Percentiles rank a stretch among this genome's conserved stretches.
These are phyloP conservation scores for Polydrusus pterygomalis DNA, from an alignment of 2,888 invertebrate genomes.

Conservation along the genomic window DNA sequence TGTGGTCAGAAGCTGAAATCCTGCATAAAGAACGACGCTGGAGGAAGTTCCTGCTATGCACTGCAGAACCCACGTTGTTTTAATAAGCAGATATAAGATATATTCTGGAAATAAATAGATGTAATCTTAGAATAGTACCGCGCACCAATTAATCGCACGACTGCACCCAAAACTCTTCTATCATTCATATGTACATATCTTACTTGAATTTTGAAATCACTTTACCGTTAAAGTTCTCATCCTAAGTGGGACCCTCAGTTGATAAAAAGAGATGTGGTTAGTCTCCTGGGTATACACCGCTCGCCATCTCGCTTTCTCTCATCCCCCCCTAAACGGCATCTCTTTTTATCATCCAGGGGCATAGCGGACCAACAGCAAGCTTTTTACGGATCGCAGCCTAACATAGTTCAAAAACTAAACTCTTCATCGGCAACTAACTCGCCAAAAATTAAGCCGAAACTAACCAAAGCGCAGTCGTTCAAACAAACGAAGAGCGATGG, in stretches of 20 bases:
- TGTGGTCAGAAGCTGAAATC: too few species aligned
- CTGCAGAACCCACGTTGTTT: too few species aligned
- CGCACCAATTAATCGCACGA: too few species aligned
- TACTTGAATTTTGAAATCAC: not conserved
- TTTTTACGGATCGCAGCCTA: slow-evolving; percentile 72
- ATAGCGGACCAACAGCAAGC: slow-evolving; percentile 62
- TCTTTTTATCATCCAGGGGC: slow-evolving; percentile 68
- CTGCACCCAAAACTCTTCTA: too few species aligned
- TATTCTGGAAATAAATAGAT: too few species aligned
- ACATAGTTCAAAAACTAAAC: slow-evolving; percentile 70
- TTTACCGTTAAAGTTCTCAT: not conserved
- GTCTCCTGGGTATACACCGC: slow-evolving; percentile 44
- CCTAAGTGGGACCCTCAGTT: slow-evolving; percentile 4
- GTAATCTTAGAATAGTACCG: too few species aligned
- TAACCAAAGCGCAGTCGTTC: slow-evolving; percentile 72
- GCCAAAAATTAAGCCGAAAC: slow-evolving; percentile 69
- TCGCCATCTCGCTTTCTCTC: slow-evolving; percentile 11
- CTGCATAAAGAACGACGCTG: too few species aligned
- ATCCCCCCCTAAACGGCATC: slow-evolving; percentile 38
- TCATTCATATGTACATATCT: too few species aligned
- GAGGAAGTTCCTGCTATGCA: too few species aligned
- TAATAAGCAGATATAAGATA: too few species aligned
- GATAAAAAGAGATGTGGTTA: slow-evolving; percentile 54
- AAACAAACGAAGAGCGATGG: slow-evolving; percentile 67
- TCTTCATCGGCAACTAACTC: slow-evolving; percentile 68